Evolutionary conservation across 2,113 vertebrate species (phyloP).

Genomic region (Scomber colias): DNA sequence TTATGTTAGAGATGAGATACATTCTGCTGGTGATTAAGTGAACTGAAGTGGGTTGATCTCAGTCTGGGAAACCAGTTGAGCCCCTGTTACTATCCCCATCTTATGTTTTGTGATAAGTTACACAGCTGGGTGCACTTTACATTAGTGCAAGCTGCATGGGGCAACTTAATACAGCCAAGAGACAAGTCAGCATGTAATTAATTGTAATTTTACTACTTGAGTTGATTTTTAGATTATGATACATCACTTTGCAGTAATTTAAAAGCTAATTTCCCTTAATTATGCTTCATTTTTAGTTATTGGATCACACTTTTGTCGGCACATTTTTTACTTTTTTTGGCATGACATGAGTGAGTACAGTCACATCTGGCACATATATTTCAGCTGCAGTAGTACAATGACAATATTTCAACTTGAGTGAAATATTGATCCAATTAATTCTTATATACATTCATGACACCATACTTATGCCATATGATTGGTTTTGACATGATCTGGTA

Average conservation of each 20-base stretch:
- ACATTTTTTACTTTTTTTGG: not conserved
- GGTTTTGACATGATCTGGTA: no score
- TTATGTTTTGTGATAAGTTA: constrained; percentile 12
- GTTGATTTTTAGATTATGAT: not conserved
- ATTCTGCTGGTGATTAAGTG: constrained; percentile 11
- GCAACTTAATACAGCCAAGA: not conserved
- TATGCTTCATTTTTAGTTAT: not conserved
- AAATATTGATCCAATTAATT: not conserved
- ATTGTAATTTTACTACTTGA: not conserved
- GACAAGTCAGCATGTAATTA: constrained; percentile 3
- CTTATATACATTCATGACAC: not conserved
- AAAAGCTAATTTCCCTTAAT: not conserved
- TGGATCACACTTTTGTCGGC: not conserved
- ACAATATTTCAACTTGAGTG: not conserved
- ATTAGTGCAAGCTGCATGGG: not conserved
- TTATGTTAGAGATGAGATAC: not conserved
- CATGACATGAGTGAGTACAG: not conserved
- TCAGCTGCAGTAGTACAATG: not conserved
- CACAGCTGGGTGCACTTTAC: constrained; percentile 17
- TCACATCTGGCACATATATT: not conserved
- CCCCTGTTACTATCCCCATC: constrained; percentile 28
- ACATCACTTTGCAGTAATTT: not conserved
- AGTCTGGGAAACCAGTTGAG: constrained; percentile 6
- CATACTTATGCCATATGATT: not conserved
- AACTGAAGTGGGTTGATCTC: not conserved